These are phyloP conservation scores for Astur gentilis DNA, from an alignment of 2,113 vertebrate genomes.

Conservation along the genomic window DNA sequence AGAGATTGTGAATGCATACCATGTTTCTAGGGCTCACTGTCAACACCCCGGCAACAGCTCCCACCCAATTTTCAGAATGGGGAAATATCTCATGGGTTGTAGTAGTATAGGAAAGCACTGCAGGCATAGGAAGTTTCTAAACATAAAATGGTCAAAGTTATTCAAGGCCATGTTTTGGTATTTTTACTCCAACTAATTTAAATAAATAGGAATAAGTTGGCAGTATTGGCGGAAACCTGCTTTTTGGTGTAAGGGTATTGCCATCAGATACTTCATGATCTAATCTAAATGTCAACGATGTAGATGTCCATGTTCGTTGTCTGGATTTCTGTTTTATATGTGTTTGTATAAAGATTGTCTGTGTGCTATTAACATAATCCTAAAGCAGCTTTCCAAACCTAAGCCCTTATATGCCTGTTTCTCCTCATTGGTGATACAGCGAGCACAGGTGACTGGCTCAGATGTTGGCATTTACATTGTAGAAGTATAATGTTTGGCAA, in stretches of 20 bases:
- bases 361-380: neutral
- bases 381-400: neutral
- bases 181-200: neutral
- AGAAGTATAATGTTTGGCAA: neutral
- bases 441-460: neutral
- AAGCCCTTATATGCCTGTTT: neutral
- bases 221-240: neutral
- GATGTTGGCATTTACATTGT: neutral
- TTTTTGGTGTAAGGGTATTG: neutral
- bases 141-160: neutral
- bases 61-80: neutral
- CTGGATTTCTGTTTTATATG: neutral
- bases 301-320: neutral
- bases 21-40: neutral
- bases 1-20: accelerated
- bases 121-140: neutral
- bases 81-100: neutral
- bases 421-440: neutral
- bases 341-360: neutral
- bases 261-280: neutral
- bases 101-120: neutral
- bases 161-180: neutral
- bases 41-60: neutral
- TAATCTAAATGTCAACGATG: neutral
- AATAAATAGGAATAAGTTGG: neutral